These are phyloP conservation scores for Thaumetopoea pityocampa DNA, from an alignment of 1,140 invertebrate genomes.

Conservation along the genomic window DNA sequence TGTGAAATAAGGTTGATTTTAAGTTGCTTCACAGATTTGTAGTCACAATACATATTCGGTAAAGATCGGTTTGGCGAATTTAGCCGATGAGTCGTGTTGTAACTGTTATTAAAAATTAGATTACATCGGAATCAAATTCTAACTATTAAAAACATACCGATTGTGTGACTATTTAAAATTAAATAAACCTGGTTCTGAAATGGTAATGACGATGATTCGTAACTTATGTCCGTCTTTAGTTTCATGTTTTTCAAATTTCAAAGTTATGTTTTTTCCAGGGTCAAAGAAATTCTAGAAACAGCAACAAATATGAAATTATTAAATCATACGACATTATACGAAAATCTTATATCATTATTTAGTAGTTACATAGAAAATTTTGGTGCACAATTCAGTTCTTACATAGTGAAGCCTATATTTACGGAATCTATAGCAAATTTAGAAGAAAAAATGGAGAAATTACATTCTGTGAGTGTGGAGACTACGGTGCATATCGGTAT, in stretches of 20 bases:
- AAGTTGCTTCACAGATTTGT: too few species aligned
- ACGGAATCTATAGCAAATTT: conserved; percentile 51
- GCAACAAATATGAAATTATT: conserved; percentile 42
- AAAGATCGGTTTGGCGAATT: too few species aligned
- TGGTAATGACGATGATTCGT: too few species aligned
- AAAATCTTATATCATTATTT: conserved; percentile 49
- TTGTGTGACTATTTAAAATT: too few species aligned
- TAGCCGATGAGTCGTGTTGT: too few species aligned
- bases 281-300: conserved; percentile 58
- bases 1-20: too few species aligned
- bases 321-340: conserved; percentile 48
- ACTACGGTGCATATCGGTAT: conserved; percentile 60
- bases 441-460: conserved; percentile 65
- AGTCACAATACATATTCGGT: too few species aligned
- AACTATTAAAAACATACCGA: too few species aligned
- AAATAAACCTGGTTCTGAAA: too few species aligned
- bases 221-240: too few species aligned
- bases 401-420: conserved; percentile 56
- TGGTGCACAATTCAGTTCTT: conserved; percentile 43
- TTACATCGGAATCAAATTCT: too few species aligned
- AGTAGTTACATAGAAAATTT: conserved; percentile 58
- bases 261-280: conserved; percentile 41
- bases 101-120: too few species aligned
- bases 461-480: conserved; percentile 53
- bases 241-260: background rate